A percentile compares a stretch with the other conserved stretches of the same genome.
These are phyloP conservation scores for Thyatira batis DNA, from an alignment of 2,888 invertebrate species.

Conservation along the genomic window DNA sequence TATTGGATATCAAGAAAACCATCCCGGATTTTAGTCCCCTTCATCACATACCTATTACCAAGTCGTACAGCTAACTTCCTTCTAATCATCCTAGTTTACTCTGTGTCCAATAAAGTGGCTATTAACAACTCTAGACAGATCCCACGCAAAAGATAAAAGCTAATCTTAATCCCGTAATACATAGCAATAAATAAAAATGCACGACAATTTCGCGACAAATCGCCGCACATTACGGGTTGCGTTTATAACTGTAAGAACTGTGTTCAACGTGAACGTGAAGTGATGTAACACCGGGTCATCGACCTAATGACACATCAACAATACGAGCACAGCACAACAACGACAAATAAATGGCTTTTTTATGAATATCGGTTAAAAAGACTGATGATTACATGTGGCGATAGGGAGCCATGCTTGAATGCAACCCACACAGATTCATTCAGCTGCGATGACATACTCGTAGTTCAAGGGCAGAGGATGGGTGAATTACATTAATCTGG, in stretches of 20 bases:
- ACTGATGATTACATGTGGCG: not conserved
- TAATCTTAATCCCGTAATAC: not conserved
- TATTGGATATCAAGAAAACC: no score
- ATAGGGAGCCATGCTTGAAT: not conserved
- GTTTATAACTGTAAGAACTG: not conserved
- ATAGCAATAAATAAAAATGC: not conserved
- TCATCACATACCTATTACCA: no score
- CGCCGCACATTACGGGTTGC: not conserved
- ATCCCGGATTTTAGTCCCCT: no score
- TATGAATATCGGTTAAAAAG: not conserved
- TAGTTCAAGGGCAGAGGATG: not conserved
- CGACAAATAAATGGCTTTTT: not conserved
- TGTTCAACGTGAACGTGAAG: not conserved
- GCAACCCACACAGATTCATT: not conserved
- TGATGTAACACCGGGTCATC: not conserved
- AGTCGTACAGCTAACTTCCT: no score
- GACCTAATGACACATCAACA: not conserved
- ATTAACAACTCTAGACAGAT: not conserved
- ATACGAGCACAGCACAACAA: not conserved
- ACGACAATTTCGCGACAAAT: not conserved
- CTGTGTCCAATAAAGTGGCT: no score
- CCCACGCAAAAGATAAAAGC: not conserved
- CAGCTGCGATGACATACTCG: not conserved
- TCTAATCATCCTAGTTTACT: no score
- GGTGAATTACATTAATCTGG: not conserved